Evolutionary conservation across 2,113 vertebrate genomes (phyloP), one percentile per base, ranked within the genome.

Genomic region (Eptesicus fuscus): DNA sequence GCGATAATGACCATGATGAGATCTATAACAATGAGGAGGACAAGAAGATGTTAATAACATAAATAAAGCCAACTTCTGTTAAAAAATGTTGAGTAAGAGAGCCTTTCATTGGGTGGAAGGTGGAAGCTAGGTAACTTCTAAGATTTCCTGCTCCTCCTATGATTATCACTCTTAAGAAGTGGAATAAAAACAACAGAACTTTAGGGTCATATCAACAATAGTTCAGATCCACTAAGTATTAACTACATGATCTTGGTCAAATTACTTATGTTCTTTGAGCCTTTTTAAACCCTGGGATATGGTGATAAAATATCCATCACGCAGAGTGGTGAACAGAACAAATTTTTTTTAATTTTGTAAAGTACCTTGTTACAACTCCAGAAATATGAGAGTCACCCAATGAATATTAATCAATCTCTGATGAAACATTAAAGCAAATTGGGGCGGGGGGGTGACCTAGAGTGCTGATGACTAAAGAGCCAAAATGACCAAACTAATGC

Each of bases 321-420:
- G 25, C 40, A 78, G n/a, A 73, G 61, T 85, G 47, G 59, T 30
- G 9, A 83, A 23, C 10, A 92, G 89, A 93, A 96, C 93, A 90
- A 92, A 82, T 80, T 35, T 28, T 89, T 93, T 92, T 90, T 90
- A 95, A 96, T 96, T 96, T 93, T 83, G 67, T 89, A 84, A 96
- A 88, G 80, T 95, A 70, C 65, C 82, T 93, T 94, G 76, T 95
- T 51, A 76, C 18, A 63, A 92, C 20, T 97, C 76, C 65, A 95
- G 47, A 47, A 51, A 65, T 63, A 32, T 69, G 42, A 86, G 90
- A 70, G 30, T 49, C 9, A 16, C 32, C 47, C 37, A 40, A 22
- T 35, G n/a, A 83, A 40, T 40, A 69, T 73, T 56, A 88, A 96
- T 91, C 67, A 79, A 44, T 32, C 76, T 77, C 37, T 65, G 73